These are phyloP conservation scores for Acanthosepion lycidas DNA, from an alignment of 2,888 invertebrate genomes.

Conservation along the genomic window DNA sequence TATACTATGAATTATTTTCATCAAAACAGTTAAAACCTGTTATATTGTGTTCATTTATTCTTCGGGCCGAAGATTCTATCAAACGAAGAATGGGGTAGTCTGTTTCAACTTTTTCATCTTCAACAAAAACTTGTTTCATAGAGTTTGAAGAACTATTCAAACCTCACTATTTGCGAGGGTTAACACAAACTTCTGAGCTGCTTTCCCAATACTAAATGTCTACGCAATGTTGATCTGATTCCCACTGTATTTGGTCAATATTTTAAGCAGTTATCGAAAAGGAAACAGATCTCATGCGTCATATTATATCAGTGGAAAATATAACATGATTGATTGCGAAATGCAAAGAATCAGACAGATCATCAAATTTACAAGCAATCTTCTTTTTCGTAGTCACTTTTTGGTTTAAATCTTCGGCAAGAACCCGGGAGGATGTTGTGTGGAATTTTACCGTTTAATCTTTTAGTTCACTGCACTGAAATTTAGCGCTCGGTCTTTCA, in stretches of 20 bases:
- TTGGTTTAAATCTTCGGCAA: background rate
- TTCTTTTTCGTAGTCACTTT: background rate
- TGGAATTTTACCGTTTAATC: background rate
- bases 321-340: background rate
- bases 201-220: too few relatives aligned
- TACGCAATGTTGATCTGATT: background rate
- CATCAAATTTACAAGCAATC: background rate
- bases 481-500: background rate
- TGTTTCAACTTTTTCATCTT: too few relatives aligned
- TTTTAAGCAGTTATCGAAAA: background rate
- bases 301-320: background rate
- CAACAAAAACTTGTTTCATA: too few relatives aligned
- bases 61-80: too few relatives aligned
- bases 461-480: background rate
- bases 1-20: too few relatives aligned
- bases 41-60: too few relatives aligned
- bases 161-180: too few relatives aligned
- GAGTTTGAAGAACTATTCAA: too few relatives aligned
- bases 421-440: background rate
- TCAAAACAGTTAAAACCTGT: too few relatives aligned
- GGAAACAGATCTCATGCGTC: background rate
- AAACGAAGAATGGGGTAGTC: too few relatives aligned
- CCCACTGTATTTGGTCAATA: background rate
- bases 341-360: background rate
- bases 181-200: too few relatives aligned